These are phyloP conservation scores for Cryptops parisi DNA, from an alignment of 2,888 invertebrate species.

Conservation along the genomic window DNA sequence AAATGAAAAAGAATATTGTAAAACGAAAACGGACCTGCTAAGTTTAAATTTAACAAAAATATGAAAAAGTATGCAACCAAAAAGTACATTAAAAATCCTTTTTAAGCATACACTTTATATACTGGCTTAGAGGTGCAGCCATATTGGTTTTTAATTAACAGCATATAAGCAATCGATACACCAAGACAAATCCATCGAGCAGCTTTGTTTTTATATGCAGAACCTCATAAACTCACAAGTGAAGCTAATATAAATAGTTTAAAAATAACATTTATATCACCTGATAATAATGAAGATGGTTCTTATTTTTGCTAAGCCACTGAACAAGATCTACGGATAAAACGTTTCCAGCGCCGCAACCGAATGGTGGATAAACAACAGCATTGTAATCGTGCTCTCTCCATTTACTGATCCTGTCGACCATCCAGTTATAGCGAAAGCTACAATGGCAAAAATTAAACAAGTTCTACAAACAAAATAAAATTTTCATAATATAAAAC, in stretches of 20 bases:
- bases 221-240: too few relatives aligned
- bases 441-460: background rate
- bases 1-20: background rate
- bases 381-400: constrained; percentile 10
- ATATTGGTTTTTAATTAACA: too few relatives aligned
- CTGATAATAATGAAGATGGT: constrained; percentile 14
- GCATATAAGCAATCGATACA: too few relatives aligned
- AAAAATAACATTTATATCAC: constrained; percentile 1
- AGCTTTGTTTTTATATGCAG: too few relatives aligned
- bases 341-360: constrained; percentile 14
- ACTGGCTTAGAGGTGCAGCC: too few relatives aligned
- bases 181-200: too few relatives aligned
- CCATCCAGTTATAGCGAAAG: constrained; percentile 16
- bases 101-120: too few relatives aligned
- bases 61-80: too few relatives aligned
- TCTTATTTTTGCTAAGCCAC: constrained; percentile 12
- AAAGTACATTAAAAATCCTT: too few relatives aligned
- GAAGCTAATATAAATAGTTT: too few relatives aligned
- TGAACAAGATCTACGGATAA: constrained; percentile 11
- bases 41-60: too few relatives aligned
- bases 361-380: constrained; percentile 16
- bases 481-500: background rate
- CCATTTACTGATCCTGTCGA: constrained; percentile 15
- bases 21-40: too few relatives aligned
- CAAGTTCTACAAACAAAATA: background rate